Evolutionary conservation across 37 sponge, comb jelly and placozoan species (phyloP), one percentile per base, ranked within the genome.

Genomic region (Cladorhizidae sp.): DNA sequence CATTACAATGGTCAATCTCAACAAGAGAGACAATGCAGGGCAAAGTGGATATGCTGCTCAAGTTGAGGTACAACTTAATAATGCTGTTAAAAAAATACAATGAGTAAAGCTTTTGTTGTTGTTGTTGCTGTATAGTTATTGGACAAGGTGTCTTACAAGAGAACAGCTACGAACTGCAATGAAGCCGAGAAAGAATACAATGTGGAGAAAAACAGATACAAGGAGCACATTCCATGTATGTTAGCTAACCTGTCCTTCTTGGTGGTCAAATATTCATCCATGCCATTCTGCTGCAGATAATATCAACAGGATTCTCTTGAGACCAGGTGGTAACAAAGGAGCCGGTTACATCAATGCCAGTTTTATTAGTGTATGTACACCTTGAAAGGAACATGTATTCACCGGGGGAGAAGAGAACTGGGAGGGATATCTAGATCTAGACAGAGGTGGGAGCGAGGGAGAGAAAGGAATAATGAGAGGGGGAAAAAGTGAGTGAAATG

Each of bases 311-410:
- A 70, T 76, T 5, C 1, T 15, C 25, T 35, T 84, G 23, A 75
- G 42, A 54, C 37, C 68, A 31, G 38, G 70, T 21, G 82, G 61
- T 40, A 45, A 36, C 33, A 74, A 73, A 49, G 86, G 77, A 62
- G 70, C 91, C 2, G 91, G 86, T 52, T 91, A 91, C 63, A 91
- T 91, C n/a, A 91, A 91, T 72, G 91, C 87, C 54, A 86, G 83
- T 38, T 82, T 59, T 49, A 67, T 91, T 14, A 83, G 86, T 80
- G 91, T 91, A 63, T 77, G 91, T 65, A 12, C 3, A 31, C 12
- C 5, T 5, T 9, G 5, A 45, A 9, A 45, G 49, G 9, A 45
- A 12, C 5, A 45, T 45, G 49, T 45, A 45, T 45, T 5, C 49
- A 45, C 9, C 5, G 49, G 5, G 49, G 5, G 49, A 12, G 49